These are phyloP conservation scores for Phengaris alcon DNA, from an alignment of 2,888 invertebrate genomes.

Conservation along the genomic window DNA sequence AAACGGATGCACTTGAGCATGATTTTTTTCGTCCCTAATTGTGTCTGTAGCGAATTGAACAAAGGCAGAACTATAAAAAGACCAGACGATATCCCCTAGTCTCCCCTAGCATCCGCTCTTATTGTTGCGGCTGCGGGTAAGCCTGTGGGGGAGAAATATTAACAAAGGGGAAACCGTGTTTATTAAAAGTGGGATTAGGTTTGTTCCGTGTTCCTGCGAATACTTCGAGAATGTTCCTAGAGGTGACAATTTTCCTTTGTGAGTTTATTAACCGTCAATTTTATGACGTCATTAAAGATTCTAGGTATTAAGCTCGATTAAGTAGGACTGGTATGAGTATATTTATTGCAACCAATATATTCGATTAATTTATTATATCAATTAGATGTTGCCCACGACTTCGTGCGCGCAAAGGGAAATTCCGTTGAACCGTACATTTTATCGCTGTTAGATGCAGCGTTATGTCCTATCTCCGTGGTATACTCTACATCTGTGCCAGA, in stretches of 20 bases:
- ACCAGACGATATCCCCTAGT: slow-evolving; percentile 41
- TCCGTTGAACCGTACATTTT: too few relatives aligned
- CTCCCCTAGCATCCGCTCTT: slow-evolving; percentile 41
- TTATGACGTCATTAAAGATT: not conserved
- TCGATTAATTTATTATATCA: too few relatives aligned
- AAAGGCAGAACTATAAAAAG: slow-evolving; percentile 34
- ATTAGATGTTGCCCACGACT: too few relatives aligned
- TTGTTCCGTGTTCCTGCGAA: slow-evolving; percentile 37
- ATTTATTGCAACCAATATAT: too few relatives aligned
- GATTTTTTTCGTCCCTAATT: slow-evolving; percentile 33
- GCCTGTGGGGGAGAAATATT: slow-evolving; percentile 35
- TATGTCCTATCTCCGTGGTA: too few relatives aligned
- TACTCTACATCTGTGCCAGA: too few relatives aligned
- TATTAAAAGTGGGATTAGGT: slow-evolving; percentile 53
- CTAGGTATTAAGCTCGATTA: too few relatives aligned
- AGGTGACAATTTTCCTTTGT: slow-evolving; percentile 2
- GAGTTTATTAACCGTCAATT: not conserved
- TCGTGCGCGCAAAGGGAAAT: too few relatives aligned
- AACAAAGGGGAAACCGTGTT: slow-evolving; percentile 45
- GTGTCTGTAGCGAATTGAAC: slow-evolving; percentile 33
- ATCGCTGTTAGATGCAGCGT: too few relatives aligned
- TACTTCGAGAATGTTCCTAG: slow-evolving; percentile 32
- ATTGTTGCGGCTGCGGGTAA: slow-evolving; percentile 42
- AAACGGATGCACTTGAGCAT: slow-evolving; percentile 30
- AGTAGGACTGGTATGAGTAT: too few relatives aligned